Evolutionary conservation across 2,888 invertebrate genomes (phyloP).

Genomic region (Lepidonotus clava): DNA sequence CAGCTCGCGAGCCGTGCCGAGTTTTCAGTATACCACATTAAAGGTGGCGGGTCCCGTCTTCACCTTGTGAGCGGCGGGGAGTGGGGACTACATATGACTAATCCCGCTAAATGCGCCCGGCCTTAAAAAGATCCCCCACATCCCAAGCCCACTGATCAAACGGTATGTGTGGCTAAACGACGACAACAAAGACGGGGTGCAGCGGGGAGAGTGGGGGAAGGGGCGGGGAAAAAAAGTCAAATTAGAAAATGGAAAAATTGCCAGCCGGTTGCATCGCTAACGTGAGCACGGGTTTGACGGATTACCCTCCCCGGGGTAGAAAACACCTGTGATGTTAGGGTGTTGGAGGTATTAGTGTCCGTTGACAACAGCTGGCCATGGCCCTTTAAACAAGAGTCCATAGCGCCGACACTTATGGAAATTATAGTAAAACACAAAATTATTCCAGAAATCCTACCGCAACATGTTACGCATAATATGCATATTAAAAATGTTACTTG

Average conservation of each 20-base stretch:
- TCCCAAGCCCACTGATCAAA: constrained; percentile 13
- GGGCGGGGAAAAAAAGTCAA: not conserved
- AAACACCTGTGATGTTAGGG: constrained; percentile 26
- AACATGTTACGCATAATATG: too few species aligned
- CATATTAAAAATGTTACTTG: too few species aligned
- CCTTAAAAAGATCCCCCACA: not conserved
- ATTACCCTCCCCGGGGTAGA: not conserved
- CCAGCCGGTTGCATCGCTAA: constrained; percentile 27
- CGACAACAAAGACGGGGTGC: not conserved
- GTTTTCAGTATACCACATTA: too few species aligned
- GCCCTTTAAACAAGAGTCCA: too few species aligned
- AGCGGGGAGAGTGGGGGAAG: not conserved
- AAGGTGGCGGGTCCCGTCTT: too few species aligned
- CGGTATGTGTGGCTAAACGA: constrained; percentile 13
- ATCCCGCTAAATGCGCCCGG: not conserved
- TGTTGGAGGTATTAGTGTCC: not conserved
- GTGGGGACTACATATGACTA: not conserved
- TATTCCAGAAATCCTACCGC: too few species aligned
- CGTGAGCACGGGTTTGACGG: constrained; percentile 44
- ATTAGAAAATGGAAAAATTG: constrained; percentile 45
- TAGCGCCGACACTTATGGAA: too few species aligned
- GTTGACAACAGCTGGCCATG: too few species aligned
- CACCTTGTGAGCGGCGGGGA: not conserved
- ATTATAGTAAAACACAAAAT: too few species aligned
- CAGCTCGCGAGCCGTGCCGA: too few species aligned